Conservation (phyloP, 2,113 vertebrate genomes). For the Trinectes maculatus region DNA sequence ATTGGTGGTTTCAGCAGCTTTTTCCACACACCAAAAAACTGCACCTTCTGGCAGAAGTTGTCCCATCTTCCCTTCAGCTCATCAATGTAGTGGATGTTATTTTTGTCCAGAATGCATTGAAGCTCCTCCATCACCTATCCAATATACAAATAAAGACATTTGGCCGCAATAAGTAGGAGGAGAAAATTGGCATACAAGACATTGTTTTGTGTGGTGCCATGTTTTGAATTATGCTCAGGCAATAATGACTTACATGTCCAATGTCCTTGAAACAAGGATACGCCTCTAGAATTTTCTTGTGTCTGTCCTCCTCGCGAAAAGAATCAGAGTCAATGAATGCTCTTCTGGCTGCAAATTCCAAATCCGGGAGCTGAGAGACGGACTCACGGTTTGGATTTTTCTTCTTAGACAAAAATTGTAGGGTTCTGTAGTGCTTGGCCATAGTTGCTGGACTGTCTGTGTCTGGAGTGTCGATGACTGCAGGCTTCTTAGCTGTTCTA, state of each 20-base stretch:
- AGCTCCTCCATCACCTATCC: conserved; percentile 35
- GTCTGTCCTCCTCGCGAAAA: conserved; percentile 3
- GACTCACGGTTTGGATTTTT: conserved; percentile 16
- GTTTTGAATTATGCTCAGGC: conserved; percentile 6
- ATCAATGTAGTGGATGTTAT: not conserved
- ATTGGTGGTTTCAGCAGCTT: conserved; percentile 43
- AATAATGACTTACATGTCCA: conserved; percentile 32
- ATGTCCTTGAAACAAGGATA: conserved; percentile 33
- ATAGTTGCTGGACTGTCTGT: conserved; percentile 22
- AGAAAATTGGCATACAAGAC: not conserved
- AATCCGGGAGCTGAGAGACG: conserved; percentile 32
- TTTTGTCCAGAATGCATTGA: conserved; percentile 10
- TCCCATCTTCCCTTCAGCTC: conserved; percentile 36
- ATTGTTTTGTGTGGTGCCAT: not conserved
- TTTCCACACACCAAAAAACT: conserved; percentile 42
- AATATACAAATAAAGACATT: conserved; percentile 15
- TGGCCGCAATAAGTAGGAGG: too few relatives aligned
- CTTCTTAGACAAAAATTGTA: conserved; percentile 30
- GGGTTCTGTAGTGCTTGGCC: conserved; percentile 38
- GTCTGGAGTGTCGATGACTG: conserved; percentile 5
- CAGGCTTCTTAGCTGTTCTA: too few relatives aligned
- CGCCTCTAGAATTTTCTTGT: conserved; percentile 1
- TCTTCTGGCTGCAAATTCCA: conserved; percentile 35
- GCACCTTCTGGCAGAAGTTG: conserved; percentile 23
- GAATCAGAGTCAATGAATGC: conserved; percentile 37